phyloP scores from a whole-genome alignment of 2,888 invertebrate genomes.

The Dicyrtomina minuta region DNA sequence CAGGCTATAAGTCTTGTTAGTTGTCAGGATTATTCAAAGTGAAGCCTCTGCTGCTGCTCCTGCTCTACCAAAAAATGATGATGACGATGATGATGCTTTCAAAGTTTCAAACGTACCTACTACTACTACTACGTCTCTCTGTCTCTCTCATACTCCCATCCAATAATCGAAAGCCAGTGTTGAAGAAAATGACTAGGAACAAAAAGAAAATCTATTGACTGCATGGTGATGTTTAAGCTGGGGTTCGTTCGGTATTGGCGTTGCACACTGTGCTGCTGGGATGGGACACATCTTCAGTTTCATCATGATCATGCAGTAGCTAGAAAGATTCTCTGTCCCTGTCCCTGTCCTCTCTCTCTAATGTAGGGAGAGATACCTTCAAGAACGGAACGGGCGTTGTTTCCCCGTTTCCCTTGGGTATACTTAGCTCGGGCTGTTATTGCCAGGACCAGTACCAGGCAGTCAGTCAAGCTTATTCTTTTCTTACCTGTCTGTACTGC shows the following conservation, averaged over 20 bases:
- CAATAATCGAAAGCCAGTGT: not conserved
- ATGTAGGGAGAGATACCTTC: not conserved
- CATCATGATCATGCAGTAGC: conserved; percentile 6
- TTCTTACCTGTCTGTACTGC: conserved; percentile 10
- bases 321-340: conserved; percentile 2
- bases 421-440: not conserved
- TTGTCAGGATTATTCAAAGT: conserved; percentile 29
- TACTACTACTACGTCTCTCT: too few species aligned
- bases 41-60: conserved; percentile 10
- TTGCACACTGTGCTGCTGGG: conserved; percentile 8
- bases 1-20: conserved; percentile 27
- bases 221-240: too few species aligned
- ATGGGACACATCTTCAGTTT: conserved; percentile 6
- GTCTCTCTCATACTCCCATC: too few species aligned
- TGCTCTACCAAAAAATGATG: too few species aligned
- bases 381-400: conserved; percentile 5
- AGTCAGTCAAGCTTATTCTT: not conserved
- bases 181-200: not conserved
- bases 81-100: too few species aligned
- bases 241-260: too few species aligned
- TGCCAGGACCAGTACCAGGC: too few species aligned
- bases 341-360: not conserved
- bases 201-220: conserved; percentile 12
- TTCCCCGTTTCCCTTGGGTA: conserved; percentile 2
- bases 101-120: too few species aligned